phyloP scores from a whole-genome alignment of 2,888 invertebrate species.

The Rotaria macrura region DNA sequence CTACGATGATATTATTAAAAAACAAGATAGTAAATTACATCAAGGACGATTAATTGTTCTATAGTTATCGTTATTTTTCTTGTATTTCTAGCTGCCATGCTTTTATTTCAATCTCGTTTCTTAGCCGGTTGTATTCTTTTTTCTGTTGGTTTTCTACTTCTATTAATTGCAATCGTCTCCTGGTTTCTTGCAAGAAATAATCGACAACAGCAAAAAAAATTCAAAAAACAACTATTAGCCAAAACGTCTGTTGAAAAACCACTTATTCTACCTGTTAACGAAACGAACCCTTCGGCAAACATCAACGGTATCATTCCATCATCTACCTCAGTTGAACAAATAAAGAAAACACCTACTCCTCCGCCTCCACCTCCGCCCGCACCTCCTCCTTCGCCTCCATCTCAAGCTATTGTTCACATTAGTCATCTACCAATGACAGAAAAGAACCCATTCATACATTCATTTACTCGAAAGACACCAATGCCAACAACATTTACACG shows the following conservation, averaged over 20 bases:
- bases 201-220: not conserved
- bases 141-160: not conserved
- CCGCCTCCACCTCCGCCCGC: not conserved
- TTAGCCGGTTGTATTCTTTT: not conserved
- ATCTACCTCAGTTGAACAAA: not conserved
- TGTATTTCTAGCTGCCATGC: not conserved
- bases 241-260: not conserved
- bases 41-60: too few relatives aligned
- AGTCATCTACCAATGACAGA: not conserved
- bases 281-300: not conserved
- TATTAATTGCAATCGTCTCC: not conserved
- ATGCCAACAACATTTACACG: not conserved
- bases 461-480: not conserved
- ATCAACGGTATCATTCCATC: not conserved
- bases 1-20: not conserved
- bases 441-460: not conserved
- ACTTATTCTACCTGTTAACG: not conserved
- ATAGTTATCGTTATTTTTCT: not conserved
- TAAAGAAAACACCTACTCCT: not conserved
- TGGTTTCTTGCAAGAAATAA: not conserved
- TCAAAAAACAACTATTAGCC: not conserved
- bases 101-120: not conserved
- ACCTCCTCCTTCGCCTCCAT: not conserved
- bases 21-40: not conserved
- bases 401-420: not conserved